phyloP scores from a whole-genome alignment of 2,888 invertebrate genomes.

The Emmelina monodactyla region DNA sequence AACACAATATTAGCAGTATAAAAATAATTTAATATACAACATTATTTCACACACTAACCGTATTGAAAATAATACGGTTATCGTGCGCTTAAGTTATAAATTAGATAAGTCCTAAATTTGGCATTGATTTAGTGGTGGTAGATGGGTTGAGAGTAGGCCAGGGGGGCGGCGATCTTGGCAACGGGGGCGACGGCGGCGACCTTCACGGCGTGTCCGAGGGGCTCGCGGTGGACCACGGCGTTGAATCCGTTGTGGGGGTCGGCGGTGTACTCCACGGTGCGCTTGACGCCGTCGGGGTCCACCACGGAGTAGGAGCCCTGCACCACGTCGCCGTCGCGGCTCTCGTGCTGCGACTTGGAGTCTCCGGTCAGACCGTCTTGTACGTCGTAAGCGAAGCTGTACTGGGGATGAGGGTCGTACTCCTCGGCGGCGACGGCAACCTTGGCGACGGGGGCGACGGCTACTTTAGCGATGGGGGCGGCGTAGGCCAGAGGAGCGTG shows the following conservation, averaged over 20 bases:
- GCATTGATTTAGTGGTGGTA: slow-evolving; percentile 45
- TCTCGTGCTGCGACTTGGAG: slow-evolving; percentile 32
- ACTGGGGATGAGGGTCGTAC: slow-evolving; percentile 20
- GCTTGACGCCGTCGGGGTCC: slow-evolving; percentile 46
- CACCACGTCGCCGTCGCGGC: slow-evolving; percentile 30
- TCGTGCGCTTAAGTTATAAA: background rate
- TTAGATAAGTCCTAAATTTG: slow-evolving; percentile 28
- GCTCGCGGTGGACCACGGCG: slow-evolving; percentile 1
- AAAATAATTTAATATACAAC: slow-evolving; percentile 1
- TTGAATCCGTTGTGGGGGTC: slow-evolving; percentile 35
- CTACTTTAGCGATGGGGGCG: slow-evolving; percentile 16
- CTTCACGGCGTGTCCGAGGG: slow-evolving; percentile 17
- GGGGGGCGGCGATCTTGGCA: slow-evolving; percentile 30
- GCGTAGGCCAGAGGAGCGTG: slow-evolving; percentile 26
- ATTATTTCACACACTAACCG: background rate
- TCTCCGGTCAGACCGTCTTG: slow-evolving; percentile 51
- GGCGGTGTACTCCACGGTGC: slow-evolving; percentile 46
- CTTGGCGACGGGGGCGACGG: slow-evolving; percentile 19
- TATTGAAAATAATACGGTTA: background rate
- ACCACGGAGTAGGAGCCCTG: slow-evolving; percentile 47
- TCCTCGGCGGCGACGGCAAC: slow-evolving; percentile 13
- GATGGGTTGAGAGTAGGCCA: slow-evolving; percentile 23
- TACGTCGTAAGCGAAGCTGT: slow-evolving; percentile 42
- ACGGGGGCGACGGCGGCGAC: slow-evolving; percentile 32
- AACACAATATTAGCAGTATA: background rate